Evolutionary conservation across 2,797 vertebrate species (phyloP).

Genomic region (Spea hammondii): DNA sequence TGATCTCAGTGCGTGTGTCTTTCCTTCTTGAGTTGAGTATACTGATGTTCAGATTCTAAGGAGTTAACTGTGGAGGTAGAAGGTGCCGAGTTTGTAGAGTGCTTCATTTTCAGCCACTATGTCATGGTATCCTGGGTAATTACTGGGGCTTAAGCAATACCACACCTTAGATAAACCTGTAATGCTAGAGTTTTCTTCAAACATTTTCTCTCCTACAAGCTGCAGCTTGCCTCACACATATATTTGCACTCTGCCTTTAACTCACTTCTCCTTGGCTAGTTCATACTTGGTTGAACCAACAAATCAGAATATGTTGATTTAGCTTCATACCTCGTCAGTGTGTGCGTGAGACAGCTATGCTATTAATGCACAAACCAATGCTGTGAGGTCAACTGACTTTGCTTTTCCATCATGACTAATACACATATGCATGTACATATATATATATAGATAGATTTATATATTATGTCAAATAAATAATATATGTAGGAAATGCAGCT

Average conservation of each 20-base stretch:
- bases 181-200: conserved; percentile 82
- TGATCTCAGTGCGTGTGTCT: too few species aligned
- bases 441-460: background rate
- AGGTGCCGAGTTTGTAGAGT: conserved; percentile 66
- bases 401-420: conserved; percentile 51
- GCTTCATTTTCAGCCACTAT: conserved; percentile 67
- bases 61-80: conserved; percentile 58
- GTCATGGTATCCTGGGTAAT: conserved; percentile 80
- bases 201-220: conserved; percentile 87
- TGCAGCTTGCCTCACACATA: conserved; percentile 77
- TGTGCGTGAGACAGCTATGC: conserved; percentile 59
- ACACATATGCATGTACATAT: conserved; percentile 13
- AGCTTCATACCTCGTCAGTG: conserved; percentile 60
- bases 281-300: conserved; percentile 76
- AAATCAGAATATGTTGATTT: conserved; percentile 71
- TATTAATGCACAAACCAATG: conserved; percentile 55
- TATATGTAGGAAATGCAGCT: too few species aligned
- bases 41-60: conserved; percentile 44
- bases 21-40: too few species aligned
- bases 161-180: conserved; percentile 96
- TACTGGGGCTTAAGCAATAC: conserved; percentile 82
- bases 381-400: conserved; percentile 22
- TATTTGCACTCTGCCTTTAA: conserved; percentile 70
- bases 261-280: conserved; percentile 67
- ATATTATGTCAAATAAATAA: background rate